Percentiles rank a stretch among this genome's conserved stretches.
These are phyloP conservation scores for Paramuricea clavata DNA, from an alignment of 92 coral and sea anemone genomes.

Conservation along the genomic window DNA sequence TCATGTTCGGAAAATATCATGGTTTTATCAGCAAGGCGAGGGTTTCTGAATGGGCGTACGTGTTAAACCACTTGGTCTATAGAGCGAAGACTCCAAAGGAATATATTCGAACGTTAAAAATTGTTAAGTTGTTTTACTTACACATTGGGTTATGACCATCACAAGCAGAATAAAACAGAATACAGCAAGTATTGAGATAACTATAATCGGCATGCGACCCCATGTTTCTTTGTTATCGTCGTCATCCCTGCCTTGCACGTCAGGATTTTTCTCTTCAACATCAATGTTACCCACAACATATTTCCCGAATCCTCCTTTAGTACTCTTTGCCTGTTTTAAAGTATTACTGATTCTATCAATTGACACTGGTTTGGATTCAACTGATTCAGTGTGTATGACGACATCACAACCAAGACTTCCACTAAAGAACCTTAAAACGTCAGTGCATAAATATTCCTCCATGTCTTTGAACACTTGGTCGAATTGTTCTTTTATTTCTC, in stretches of 20 bases:
- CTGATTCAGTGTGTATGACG: background rate
- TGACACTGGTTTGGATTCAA: background rate
- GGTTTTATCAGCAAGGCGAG: too few relatives aligned
- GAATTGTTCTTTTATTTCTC: background rate
- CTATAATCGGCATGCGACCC: slow-evolving; percentile 22
- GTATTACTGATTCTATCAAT: background rate
- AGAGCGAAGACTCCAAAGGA: too few relatives aligned
- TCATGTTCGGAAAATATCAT: too few relatives aligned
- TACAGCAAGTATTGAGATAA: slow-evolving; percentile 38
- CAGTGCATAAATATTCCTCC: background rate
- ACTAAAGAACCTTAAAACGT: slow-evolving; percentile 4
- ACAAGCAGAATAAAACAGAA: slow-evolving; percentile 21
- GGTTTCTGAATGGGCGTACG: too few relatives aligned
- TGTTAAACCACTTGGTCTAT: too few relatives aligned
- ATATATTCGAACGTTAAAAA: too few relatives aligned
- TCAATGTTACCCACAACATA: background rate
- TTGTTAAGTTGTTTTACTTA: slow-evolving; percentile 5
- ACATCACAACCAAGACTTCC: slow-evolving; percentile 45
- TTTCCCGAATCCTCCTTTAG: background rate
- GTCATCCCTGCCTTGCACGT: background rate
- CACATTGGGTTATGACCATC: slow-evolving; percentile 28
- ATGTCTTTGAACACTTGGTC: background rate
- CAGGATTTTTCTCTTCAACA: slow-evolving; percentile 4
- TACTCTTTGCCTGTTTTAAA: background rate
- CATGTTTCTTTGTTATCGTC: slow-evolving; percentile 28